Evolutionary conservation across 2,113 vertebrate species (phyloP).

Genomic region (Maccullochella peelii): DNA sequence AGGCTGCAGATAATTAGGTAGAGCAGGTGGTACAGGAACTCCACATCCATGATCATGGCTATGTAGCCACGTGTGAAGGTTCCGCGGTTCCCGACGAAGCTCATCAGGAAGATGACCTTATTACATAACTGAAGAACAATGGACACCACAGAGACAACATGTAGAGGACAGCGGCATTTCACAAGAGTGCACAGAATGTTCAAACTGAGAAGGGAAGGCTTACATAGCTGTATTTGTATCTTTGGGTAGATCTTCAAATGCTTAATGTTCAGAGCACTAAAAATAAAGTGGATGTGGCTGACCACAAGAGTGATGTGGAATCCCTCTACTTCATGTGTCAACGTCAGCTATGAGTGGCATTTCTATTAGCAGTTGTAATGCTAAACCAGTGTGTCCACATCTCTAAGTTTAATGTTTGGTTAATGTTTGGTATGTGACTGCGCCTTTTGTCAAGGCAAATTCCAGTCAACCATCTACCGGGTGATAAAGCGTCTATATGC

Average conservation of each 20-base stretch:
- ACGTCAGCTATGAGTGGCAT: not conserved
- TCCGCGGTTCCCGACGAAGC: slow-evolving; percentile 97
- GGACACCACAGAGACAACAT: slow-evolving; percentile 14
- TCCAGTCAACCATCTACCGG: not conserved
- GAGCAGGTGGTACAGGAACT: slow-evolving; percentile 97
- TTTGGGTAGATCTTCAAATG: not conserved
- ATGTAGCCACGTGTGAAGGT: slow-evolving; percentile 96
- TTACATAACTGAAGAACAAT: slow-evolving; percentile 89
- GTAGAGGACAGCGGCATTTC: not conserved
- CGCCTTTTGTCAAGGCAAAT: not conserved
- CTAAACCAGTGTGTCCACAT: not conserved
- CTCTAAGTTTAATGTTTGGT: not conserved
- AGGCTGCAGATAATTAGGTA: slow-evolving; percentile 96
- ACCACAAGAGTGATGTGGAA: not conserved
- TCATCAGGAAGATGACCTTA: slow-evolving; percentile 98
- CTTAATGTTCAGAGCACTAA: not conserved
- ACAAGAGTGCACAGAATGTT: not conserved
- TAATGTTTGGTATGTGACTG: slow-evolving; percentile 11
- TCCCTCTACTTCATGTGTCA: not conserved
- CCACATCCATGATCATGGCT: slow-evolving; percentile 96
- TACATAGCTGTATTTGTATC: not conserved
- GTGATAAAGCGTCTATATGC: not conserved
- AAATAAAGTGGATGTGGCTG: slow-evolving; percentile 11
- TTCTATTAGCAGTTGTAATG: slow-evolving; percentile 4
- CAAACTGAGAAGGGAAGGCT: not conserved